Evolutionary conservation across 2,113 vertebrate genomes (phyloP), one percentile per base, ranked within the genome.

Genomic region (Nesogale talazaci): DNA sequence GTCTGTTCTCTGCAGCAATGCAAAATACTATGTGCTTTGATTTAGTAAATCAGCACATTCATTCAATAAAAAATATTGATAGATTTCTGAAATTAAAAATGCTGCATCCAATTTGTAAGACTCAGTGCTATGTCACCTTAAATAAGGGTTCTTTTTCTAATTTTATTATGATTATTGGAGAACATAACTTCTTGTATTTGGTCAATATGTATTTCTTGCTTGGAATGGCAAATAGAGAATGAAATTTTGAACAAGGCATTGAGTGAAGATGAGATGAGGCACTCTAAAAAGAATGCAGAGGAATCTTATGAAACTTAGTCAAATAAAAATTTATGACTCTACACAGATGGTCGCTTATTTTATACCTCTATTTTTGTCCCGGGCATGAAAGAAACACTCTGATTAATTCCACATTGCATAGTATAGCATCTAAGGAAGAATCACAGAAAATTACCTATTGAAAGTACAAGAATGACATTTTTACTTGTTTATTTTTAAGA

Each of bases 401-500:
- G 61, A 67, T 81, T 83, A 88, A 83, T 89, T 91, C 25, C 16
- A 46, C 3, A 16, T 67, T 85, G 16, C 22, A 85, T 82, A 22
- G 27, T 63, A 16, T 61, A 70, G 52, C 23, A n/a, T 81, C 67
- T n/a, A 94, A 89, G 38, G 27, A 11, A 16, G 1, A 86, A 86
- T 78, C 67, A 91, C 4, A 63, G 46, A 85, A 94, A 87, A 88
- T 40, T 92, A 31, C 8, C 65, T 79, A 46, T 88, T 90, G 42
- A 93, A 95, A 88, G 27, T 4, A 77, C 9, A 80, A 85, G 42
- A 83, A 93, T 86, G 65, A 46, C 27, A 14, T 81, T 77, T 91
- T 92, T 76, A 74, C 52, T 80, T 27, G 16, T 84, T 89, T 85
- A 77, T 82, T 75, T 94, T 89, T 78, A 72, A 84, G 69, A 92